phyloP scores from a whole-genome alignment of 2,797 vertebrate genomes.

The Macrochelys suwanniensis region DNA sequence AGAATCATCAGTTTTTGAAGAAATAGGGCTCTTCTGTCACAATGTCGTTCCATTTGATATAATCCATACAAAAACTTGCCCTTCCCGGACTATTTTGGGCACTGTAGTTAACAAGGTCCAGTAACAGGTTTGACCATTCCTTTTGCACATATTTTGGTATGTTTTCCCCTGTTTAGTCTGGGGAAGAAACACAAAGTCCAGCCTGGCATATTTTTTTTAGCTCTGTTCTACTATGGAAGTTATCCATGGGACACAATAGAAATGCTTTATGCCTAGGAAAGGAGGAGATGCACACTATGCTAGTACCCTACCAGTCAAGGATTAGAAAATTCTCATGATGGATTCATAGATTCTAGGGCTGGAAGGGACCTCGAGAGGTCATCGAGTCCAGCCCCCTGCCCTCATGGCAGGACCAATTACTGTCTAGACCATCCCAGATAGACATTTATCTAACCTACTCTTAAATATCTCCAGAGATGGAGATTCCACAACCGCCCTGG shows the following conservation, averaged over 20 bases:
- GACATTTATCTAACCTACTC: no score
- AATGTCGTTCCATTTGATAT: conserved; percentile 19
- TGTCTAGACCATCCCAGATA: no score
- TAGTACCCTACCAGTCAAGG: neutral
- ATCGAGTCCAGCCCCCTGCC: no score
- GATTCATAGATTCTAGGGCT: no score
- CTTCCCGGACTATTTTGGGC: neutral
- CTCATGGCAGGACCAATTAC: no score
- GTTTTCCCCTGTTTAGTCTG: conserved; percentile 11
- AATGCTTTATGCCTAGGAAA: neutral
- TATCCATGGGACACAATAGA: neutral
- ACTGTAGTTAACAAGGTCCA: neutral
- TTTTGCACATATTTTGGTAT: neutral
- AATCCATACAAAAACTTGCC: conserved; percentile 4
- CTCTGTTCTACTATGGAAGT: neutral
- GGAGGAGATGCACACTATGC: neutral
- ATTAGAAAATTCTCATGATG: neutral
- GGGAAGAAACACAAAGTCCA: neutral
- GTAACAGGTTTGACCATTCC: neutral
- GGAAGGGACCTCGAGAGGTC: no score
- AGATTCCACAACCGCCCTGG: no score
- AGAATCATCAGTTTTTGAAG: conserved; percentile 66
- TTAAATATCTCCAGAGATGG: no score
- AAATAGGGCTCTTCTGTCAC: conserved; percentile 41
- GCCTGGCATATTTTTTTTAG: neutral